Conservation (phyloP, 2,113 vertebrate species). For the Pseudorhombus dupliciocellatus region DNA sequence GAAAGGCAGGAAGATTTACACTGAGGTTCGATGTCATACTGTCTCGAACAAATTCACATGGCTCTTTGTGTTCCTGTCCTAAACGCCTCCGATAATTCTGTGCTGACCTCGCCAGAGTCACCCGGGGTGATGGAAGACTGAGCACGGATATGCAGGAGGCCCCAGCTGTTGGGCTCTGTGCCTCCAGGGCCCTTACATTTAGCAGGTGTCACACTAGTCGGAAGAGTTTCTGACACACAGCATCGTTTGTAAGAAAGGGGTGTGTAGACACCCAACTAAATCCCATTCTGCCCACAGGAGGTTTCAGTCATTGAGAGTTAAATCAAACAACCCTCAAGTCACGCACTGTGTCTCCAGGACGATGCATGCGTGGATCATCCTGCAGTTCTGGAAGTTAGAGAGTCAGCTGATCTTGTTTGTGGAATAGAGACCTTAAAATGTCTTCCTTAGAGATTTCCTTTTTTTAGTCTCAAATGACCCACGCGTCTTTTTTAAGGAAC, state of each 20-base stretch:
- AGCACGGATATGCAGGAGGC: slow-evolving; percentile 54
- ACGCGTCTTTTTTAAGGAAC: slow-evolving; percentile 3
- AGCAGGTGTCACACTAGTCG: slow-evolving; percentile 46
- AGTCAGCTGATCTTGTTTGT: neutral
- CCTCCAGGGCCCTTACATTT: slow-evolving; percentile 48
- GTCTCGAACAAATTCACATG: slow-evolving; percentile 10
- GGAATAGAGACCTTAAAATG: neutral
- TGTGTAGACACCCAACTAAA: neutral
- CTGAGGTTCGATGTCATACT: neutral
- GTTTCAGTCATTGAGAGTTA: no score
- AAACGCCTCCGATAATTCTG: slow-evolving; percentile 42
- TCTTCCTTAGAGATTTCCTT: slow-evolving; percentile 32
- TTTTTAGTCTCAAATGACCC: slow-evolving; percentile 13
- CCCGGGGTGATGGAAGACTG: slow-evolving; percentile 52
- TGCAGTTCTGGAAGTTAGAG: neutral
- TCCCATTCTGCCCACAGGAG: neutral
- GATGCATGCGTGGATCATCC: neutral
- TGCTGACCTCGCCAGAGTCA: slow-evolving; percentile 39
- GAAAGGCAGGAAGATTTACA: slow-evolving; percentile 10
- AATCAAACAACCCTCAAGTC: no score
- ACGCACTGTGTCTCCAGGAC: neutral
- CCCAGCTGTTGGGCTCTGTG: slow-evolving; percentile 59
- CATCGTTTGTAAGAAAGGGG: slow-evolving; percentile 17
- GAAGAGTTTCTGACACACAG: slow-evolving; percentile 2
- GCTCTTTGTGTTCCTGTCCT: slow-evolving; percentile 26